phyloP scores from a whole-genome alignment of 2,888 invertebrate species.

The Calliopum simillimum region DNA sequence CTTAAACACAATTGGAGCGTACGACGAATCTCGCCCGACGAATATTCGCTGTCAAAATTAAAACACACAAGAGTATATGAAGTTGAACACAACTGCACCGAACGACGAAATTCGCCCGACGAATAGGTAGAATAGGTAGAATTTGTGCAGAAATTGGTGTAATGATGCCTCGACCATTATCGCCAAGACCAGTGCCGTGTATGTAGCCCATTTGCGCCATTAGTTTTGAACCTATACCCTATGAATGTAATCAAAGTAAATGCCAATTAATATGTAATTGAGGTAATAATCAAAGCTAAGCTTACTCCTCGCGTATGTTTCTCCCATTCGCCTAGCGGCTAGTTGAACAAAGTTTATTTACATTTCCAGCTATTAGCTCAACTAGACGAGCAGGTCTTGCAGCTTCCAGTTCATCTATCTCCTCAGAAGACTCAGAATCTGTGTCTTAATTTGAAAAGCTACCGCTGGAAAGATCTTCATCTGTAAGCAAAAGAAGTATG shows the following conservation, averaged over 20 bases:
- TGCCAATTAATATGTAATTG: no score
- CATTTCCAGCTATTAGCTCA: no score
- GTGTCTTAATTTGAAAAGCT: slow-evolving; percentile 51
- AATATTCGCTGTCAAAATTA: no score
- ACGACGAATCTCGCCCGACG: no score
- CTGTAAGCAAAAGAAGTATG: slow-evolving; percentile 38
- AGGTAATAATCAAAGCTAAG: no score
- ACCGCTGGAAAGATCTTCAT: slow-evolving; percentile 55
- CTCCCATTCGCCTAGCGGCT: slow-evolving; percentile 87
- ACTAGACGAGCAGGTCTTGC: slow-evolving; percentile 67
- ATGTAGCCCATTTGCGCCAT: slow-evolving; percentile 95
- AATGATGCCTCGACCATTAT: slow-evolving; percentile 81
- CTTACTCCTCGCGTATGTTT: slow-evolving; percentile 87
- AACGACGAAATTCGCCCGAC: no score
- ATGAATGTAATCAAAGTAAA: no score
- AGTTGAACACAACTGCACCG: no score
- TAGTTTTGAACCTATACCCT: slow-evolving; percentile 91
- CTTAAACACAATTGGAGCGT: no score
- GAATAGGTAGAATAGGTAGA: no score
- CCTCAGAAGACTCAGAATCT: slow-evolving; percentile 51
- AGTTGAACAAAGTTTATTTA: slow-evolving; percentile 72
- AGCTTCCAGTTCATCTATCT: slow-evolving; percentile 57
- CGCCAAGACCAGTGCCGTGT: slow-evolving; percentile 86
- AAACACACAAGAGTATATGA: no score
- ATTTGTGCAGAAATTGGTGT: slow-evolving; percentile 88